phyloP scores from a whole-genome alignment of 2,888 invertebrate genomes.

The Lycaena phlaeas region DNA sequence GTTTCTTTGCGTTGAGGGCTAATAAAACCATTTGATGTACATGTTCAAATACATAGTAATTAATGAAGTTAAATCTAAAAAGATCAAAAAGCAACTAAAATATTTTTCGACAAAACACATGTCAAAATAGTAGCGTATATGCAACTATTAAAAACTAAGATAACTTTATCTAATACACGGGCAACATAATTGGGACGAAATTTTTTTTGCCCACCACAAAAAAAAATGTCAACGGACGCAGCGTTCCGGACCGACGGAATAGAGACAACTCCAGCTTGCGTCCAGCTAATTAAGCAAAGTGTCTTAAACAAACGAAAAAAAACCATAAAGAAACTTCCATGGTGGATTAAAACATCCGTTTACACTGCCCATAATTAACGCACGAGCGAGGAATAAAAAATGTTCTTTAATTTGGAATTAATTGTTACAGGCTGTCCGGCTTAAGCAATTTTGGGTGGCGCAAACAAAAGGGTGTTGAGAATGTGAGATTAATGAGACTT shows the following conservation, averaged over 20 bases:
- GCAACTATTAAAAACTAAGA: background rate
- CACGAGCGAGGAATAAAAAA: slow-evolving; percentile 9
- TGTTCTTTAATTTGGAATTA: too few relatives aligned
- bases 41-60: too few relatives aligned
- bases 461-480: too few relatives aligned
- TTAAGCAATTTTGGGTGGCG: too few relatives aligned
- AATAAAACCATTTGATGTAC: too few relatives aligned
- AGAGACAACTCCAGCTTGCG: slow-evolving; percentile 27
- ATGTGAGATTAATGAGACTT: too few relatives aligned
- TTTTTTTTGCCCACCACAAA: slow-evolving; percentile 2
- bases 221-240: slow-evolving; percentile 19
- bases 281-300: slow-evolving; percentile 48
- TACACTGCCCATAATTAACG: slow-evolving; percentile 29
- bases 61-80: too few relatives aligned
- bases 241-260: slow-evolving; percentile 34
- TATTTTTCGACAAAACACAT: background rate
- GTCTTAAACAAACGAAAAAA: slow-evolving; percentile 38
- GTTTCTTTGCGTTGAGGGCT: too few relatives aligned
- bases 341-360: slow-evolving; percentile 42
- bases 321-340: slow-evolving; percentile 34
- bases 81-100: too few relatives aligned
- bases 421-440: too few relatives aligned
- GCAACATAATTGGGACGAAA: background rate
- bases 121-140: background rate
- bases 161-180: slow-evolving; percentile 6